Evolutionary conservation across 2,113 vertebrate species (phyloP), one percentile per base, ranked within the genome.

Genomic region (Podilymbus podiceps): DNA sequence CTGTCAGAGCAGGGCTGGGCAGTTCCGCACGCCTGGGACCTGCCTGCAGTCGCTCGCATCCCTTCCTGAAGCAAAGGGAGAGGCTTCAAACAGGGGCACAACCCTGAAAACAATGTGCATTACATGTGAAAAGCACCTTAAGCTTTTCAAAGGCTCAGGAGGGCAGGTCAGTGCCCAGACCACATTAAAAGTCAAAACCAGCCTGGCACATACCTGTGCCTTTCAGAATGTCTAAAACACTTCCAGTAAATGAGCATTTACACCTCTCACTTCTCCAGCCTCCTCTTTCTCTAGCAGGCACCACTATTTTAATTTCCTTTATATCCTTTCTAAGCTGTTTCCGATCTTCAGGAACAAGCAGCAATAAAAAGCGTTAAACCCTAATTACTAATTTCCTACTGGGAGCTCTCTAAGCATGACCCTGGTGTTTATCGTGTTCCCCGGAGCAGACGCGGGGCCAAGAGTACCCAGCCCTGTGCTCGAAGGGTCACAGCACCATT

Each of bases 1-100:
- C 47, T 1, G 1, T 16, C 17, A 11, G 18, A 11, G 15, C n/a
- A 3, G 0, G 1, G 12, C 27, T 0, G 5, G 47, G 56, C 28
- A 17, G 49, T 16, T 42, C 53, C 30, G 31, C 31, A 7, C 0
- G 2, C 5, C 24, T 38, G 76, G 76, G 68, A 50, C 16, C 16
- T 27, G 8, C 17, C 46, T 56, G 55, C 28, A 22, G 56, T 5
- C 78, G 20, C 42, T 23, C 5, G 5, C 46, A 13, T 28, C 67
- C 44, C 35, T 83, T 63, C 30, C 31, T 17, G 15, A n/a, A 52
- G 16, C 13, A 11, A 44, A 40, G 31, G 50, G 56, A 50, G 58
- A 62, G 47, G 49, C 21, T 85, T 53, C 79, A 44, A 12, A 38
- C 1, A 6, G 1, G 11, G 55, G 5, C n/a, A 63, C 12, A 16